phyloP scores from a whole-genome alignment of 2,888 invertebrate genomes.

The Odontocerum albicorne region DNA sequence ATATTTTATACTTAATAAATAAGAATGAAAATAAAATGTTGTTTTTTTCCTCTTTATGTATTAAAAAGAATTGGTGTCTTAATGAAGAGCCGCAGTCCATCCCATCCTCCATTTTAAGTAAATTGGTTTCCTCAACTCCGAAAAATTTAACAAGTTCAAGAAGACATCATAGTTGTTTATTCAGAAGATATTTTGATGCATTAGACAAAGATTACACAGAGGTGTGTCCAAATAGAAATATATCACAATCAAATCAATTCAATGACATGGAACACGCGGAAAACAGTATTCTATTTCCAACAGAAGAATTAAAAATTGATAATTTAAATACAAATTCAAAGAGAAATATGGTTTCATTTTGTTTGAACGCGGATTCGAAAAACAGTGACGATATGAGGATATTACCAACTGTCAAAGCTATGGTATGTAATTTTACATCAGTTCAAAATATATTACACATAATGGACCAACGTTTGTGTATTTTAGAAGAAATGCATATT shows the following conservation, averaged over 20 bases:
- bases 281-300: conserved; percentile 36
- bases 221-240: no score
- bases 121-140: not conserved
- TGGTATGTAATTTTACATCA: conserved; percentile 59
- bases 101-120: not conserved
- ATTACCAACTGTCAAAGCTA: conserved; percentile 54
- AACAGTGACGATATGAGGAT: no score
- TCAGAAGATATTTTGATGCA: conserved; percentile 39
- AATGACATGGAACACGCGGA: no score
- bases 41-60: not conserved
- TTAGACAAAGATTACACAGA: no score
- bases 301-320: not conserved
- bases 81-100: not conserved
- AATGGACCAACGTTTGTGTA: conserved; percentile 57
- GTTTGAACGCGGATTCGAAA: no score
- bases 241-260: no score
- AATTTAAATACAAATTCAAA: not conserved
- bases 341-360: no score
- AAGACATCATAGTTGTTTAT: conserved; percentile 44
- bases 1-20: no score
- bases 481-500: conserved; percentile 49
- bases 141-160: not conserved
- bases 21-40: not conserved
- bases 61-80: not conserved
- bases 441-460: conserved; percentile 58